Percentiles rank a stretch among this genome's conserved stretches.
These are phyloP conservation scores for Scaptomyza parva DNA, from an alignment of 2,888 invertebrate genomes.

Conservation along the genomic window DNA sequence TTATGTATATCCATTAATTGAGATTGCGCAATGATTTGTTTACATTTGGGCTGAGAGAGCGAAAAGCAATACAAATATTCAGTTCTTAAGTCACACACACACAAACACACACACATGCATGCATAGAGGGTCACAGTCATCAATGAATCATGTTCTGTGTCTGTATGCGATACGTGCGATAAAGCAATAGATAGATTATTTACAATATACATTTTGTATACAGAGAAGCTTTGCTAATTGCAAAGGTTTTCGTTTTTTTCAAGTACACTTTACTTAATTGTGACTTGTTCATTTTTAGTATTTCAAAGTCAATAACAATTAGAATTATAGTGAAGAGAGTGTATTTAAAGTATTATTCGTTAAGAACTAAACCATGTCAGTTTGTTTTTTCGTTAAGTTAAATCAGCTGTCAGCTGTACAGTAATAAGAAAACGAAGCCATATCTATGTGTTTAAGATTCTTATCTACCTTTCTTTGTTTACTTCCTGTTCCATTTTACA, in stretches of 20 bases:
- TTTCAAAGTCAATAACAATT: conserved; percentile 1
- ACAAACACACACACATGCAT: too few relatives aligned
- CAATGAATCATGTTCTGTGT: conserved; percentile 58
- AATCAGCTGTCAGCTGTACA: conserved; percentile 11
- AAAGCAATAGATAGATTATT: conserved; percentile 25
- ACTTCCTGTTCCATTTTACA: conserved; percentile 20
- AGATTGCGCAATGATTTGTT: conserved; percentile 26
- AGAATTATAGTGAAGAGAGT: not conserved
- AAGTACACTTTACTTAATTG: conserved; percentile 37
- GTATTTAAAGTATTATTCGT: not conserved
- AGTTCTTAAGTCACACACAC: conserved; percentile 37
- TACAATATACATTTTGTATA: conserved; percentile 4
- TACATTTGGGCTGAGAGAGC: not conserved
- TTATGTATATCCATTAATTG: conserved; percentile 1
- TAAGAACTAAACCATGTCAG: conserved; percentile 6
- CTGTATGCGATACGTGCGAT: conserved; percentile 26
- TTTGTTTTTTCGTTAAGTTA: not conserved
- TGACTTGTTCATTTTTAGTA: conserved; percentile 20
- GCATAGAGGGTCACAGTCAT: not conserved
- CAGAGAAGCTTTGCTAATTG: conserved; percentile 56
- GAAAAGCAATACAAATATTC: conserved; percentile 24
- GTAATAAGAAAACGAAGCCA: conserved; percentile 5
- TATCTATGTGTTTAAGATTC: not conserved
- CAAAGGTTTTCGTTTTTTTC: conserved; percentile 29
- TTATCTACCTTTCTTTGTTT: conserved; percentile 8